A percentile compares a stretch with the other conserved stretches of the same genome.
Conservation (phyloP, 2,797 vertebrate species). For the Mormyrus hasselquistii region DNA sequence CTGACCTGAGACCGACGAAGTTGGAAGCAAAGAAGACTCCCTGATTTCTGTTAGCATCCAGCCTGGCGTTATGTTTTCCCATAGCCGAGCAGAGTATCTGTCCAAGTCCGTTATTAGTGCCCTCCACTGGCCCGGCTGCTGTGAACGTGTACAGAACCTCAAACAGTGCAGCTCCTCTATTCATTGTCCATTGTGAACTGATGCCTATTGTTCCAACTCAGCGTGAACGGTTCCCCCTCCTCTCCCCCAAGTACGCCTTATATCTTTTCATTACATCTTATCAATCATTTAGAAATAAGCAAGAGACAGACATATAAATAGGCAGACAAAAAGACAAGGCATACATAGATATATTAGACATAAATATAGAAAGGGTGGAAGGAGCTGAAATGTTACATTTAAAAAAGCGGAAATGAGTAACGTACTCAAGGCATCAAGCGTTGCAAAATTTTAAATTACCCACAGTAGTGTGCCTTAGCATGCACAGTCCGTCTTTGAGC, state of each 20-base stretch:
- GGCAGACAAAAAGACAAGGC: conserved; percentile 7
- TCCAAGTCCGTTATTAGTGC: conserved; percentile 44
- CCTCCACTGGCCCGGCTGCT: conserved; percentile 36
- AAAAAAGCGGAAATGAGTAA: neutral
- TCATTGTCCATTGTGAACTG: conserved; percentile 51
- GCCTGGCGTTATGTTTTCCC: conserved; percentile 41
- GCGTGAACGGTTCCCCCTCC: conserved; percentile 39
- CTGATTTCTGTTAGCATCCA: conserved; percentile 20
- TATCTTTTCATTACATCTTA: conserved; percentile 8
- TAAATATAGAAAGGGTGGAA: neutral
- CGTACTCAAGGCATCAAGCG: conserved; percentile 6
- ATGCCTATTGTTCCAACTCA: conserved; percentile 54
- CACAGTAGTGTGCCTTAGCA: neutral
- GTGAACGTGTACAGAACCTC: conserved; percentile 58
- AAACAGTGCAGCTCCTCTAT: conserved; percentile 49
- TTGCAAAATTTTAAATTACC: neutral
- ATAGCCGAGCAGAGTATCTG: conserved; percentile 45
- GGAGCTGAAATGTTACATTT: neutral
- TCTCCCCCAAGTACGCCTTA: conserved; percentile 26
- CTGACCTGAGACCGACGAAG: conserved; percentile 24
- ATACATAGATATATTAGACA: neutral
- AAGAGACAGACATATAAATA: conserved; percentile 25
- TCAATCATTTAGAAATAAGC: conserved; percentile 35
- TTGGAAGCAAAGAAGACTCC: neutral
- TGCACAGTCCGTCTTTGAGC: neutral